Evolutionary conservation across 2,113 vertebrate species (phyloP).

Genomic region (Geococcyx californianus): DNA sequence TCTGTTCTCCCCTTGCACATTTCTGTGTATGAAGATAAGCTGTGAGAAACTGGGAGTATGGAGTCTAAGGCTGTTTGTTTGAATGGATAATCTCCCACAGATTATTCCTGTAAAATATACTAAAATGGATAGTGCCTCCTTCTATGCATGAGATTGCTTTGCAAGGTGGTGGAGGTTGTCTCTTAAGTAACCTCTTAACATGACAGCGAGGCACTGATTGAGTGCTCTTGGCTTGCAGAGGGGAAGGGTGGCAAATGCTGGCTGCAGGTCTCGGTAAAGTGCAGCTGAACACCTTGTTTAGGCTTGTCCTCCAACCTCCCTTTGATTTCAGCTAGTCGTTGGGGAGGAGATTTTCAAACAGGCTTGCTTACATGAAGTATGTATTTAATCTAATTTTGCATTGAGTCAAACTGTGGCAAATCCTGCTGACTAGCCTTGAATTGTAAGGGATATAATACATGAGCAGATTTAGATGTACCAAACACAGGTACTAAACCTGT

Average conservation of each 20-base stretch:
- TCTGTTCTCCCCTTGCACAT: not conserved
- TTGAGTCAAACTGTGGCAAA: not conserved
- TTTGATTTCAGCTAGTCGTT: not conserved
- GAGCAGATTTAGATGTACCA: not conserved
- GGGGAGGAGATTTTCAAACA: not conserved
- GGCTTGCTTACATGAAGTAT: not conserved
- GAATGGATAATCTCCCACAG: not conserved
- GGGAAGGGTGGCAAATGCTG: not conserved
- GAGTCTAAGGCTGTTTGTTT: not conserved
- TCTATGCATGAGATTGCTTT: not conserved
- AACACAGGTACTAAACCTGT: not conserved
- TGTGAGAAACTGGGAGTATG: not conserved
- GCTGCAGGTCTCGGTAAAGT: not conserved
- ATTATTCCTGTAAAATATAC: not conserved
- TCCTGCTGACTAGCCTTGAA: not conserved
- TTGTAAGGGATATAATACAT: not conserved
- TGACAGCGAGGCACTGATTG: not conserved
- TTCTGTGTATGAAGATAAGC: not conserved
- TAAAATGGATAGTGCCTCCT: not conserved
- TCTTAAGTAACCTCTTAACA: no score
- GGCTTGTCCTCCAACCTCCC: not conserved
- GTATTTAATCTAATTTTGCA: not conserved
- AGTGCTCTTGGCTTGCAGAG: not conserved
- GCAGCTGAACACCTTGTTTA: not conserved
- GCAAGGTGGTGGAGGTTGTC: not conserved